Percentiles rank a stretch among this genome's conserved stretches.
Evolutionary conservation across 2,797 vertebrate genomes (phyloP).

Genomic region (Falco biarmicus): DNA sequence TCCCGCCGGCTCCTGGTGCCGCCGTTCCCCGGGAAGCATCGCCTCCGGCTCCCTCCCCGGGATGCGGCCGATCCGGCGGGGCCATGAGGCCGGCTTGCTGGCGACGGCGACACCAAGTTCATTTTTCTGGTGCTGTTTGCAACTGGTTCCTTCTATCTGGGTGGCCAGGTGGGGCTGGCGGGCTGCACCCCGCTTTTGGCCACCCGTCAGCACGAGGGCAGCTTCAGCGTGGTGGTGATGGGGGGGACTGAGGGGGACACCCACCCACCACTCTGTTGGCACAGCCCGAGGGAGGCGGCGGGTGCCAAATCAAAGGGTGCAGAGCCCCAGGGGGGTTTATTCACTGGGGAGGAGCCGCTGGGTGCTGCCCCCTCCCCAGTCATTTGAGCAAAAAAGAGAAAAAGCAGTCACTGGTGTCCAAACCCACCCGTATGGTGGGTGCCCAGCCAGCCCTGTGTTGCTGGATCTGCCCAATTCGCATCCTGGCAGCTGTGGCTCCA

Average conservation of each 20-base stretch:
- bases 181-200: not conserved
- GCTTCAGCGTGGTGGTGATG: fast-evolving
- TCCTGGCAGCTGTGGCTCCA: fast-evolving
- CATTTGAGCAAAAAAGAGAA: not conserved
- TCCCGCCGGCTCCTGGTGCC: slow-evolving; percentile 4
- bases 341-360: fast-evolving
- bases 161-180: fast-evolving
- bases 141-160: fast-evolving
- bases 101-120: not conserved
- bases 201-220: fast-evolving
- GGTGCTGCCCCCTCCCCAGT: not conserved
- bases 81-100: not conserved
- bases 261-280: not conserved
- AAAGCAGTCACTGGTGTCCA: not conserved
- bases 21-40: not conserved
- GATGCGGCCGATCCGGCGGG: not conserved
- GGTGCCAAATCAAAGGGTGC: not conserved
- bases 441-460: not conserved
- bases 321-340: not conserved
- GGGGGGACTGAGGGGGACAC: not conserved
- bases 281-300: not conserved
- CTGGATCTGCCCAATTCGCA: fast-evolving
- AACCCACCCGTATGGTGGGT: not conserved
- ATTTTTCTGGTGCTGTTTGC: not conserved
- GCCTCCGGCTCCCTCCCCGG: not conserved